Evolutionary conservation across 2,797 vertebrate species (phyloP).

Genomic region (Pantherophis alleghaniensis): DNA sequence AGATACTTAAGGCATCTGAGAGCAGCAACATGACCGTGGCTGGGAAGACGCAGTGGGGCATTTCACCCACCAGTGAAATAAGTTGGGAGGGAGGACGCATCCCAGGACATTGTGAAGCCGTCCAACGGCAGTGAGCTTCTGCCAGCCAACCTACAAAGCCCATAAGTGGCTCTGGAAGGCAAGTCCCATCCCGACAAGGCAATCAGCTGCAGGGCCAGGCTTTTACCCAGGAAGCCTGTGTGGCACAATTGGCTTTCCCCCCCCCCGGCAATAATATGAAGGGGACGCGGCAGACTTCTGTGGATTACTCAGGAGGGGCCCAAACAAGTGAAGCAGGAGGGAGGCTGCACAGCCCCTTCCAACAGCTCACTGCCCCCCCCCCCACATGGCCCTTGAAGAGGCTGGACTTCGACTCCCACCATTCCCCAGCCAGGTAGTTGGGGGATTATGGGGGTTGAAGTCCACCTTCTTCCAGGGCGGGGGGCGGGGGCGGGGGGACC

Average conservation of each 20-base stretch:
- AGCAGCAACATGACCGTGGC: constrained; percentile 22
- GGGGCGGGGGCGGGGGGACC: not conserved
- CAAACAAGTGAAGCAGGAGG: not conserved
- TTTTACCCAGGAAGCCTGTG: too few relatives aligned
- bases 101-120: not conserved
- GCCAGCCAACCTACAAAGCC: not conserved
- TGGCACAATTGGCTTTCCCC: not conserved
- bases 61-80: not conserved
- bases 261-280: rapidly evolving
- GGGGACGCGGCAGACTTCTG: not conserved
- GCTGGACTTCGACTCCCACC: not conserved
- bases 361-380: not conserved
- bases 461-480: not conserved
- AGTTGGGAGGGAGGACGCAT: too few relatives aligned
- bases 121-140: not conserved
- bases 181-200: not conserved
- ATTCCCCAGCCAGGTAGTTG: not conserved
- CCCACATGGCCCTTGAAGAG: not conserved
- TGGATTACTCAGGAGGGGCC: not conserved
- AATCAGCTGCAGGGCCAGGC: not conserved
- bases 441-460: not conserved
- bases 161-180: not conserved
- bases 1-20: constrained; percentile 11
- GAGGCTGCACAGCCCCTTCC: not conserved
- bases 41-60: not conserved